These are phyloP conservation scores for Pocillopora verrucosa DNA, from an alignment of 64 coral and sea anemone genomes.

Conservation along the genomic window DNA sequence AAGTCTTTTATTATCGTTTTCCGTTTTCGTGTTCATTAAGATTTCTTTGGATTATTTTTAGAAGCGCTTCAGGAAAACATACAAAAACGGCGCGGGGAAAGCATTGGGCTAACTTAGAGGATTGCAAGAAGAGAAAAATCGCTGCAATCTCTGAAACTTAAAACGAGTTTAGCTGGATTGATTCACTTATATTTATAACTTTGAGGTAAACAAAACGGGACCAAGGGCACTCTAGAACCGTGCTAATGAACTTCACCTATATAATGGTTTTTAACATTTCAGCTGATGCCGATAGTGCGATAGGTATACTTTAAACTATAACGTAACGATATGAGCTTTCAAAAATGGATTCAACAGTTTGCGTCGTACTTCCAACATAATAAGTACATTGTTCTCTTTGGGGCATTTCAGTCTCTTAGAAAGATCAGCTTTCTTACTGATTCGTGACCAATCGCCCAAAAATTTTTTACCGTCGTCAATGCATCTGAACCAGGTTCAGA, in stretches of 20 bases:
- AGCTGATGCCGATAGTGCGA: not conserved
- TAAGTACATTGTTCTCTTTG: not conserved
- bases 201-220: slow-evolving; percentile 52
- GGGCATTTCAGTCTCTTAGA: not conserved
- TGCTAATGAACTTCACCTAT: slow-evolving; percentile 4
- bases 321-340: not conserved
- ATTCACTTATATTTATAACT: slow-evolving; percentile 19
- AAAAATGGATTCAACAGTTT: slow-evolving; percentile 5
- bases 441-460: slow-evolving; percentile 29
- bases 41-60: slow-evolving; percentile 30
- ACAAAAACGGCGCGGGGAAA: not conserved
- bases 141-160: not conserved
- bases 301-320: not conserved
- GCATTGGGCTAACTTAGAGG: not conserved
- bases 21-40: not conserved
- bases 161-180: slow-evolving; percentile 25
- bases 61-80: not conserved
- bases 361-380: not conserved
- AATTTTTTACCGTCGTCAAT: not conserved
- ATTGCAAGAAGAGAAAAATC: not conserved
- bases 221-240: not conserved
- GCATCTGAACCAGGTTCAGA: not conserved
- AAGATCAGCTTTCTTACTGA: not conserved
- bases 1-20: slow-evolving; percentile 19
- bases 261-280: not conserved